These are phyloP conservation scores for Drosophila hamatofila DNA, from an alignment of 2,888 invertebrate genomes.

Conservation along the genomic window DNA sequence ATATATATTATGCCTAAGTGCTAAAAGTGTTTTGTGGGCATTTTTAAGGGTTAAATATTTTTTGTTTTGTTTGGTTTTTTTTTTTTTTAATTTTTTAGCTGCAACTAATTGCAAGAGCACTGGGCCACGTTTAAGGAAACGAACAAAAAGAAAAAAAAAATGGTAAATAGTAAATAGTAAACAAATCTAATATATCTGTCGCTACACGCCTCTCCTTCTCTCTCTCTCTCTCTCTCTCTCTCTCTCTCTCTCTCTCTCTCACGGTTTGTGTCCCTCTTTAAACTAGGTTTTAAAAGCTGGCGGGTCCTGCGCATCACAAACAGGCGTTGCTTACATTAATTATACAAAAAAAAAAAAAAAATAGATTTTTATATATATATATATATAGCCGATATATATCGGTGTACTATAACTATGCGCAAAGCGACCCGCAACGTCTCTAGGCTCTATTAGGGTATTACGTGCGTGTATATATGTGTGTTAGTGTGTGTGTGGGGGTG, in stretches of 20 bases:
- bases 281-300: conserved; percentile 66
- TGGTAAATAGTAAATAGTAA: not conserved
- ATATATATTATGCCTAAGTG: conserved; percentile 50
- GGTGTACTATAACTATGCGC: conserved; percentile 47
- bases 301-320: conserved; percentile 66
- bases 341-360: conserved; percentile 35
- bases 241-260: conserved; percentile 4
- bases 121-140: conserved; percentile 56
- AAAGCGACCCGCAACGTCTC: conserved; percentile 63
- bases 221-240: conserved; percentile 3
- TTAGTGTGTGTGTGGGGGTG: conserved; percentile 12
- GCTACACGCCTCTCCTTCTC: not conserved
- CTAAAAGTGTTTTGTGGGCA: conserved; percentile 37
- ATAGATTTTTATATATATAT: conserved; percentile 1
- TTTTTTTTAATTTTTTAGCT: conserved; percentile 17
- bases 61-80: not conserved
- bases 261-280: conserved; percentile 35
- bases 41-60: not conserved
- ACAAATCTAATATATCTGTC: conserved; percentile 16
- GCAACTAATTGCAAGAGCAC: conserved; percentile 55
- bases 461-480: conserved; percentile 20
- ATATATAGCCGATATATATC: conserved; percentile 8
- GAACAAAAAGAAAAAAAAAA: conserved; percentile 4
- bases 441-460: conserved; percentile 57
- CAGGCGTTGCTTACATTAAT: conserved; percentile 43